These are phyloP conservation scores for Notoglanidium macrostoma DNA, from an alignment of 2,797 vertebrate genomes.

Conservation along the genomic window DNA sequence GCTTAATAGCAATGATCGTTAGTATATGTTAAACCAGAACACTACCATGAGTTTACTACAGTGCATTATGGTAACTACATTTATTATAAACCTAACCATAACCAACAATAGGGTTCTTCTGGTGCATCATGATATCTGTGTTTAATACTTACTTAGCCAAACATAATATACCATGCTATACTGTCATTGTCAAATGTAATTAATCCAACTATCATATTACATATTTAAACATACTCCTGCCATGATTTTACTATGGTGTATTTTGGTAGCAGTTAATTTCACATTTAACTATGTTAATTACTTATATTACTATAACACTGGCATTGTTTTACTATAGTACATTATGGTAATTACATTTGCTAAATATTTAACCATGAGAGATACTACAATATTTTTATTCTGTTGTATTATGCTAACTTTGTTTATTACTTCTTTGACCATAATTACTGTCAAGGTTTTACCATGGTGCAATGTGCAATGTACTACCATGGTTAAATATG, in stretches of 20 bases:
- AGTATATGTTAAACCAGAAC: not conserved
- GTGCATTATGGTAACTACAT: not conserved
- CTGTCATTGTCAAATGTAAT: not conserved
- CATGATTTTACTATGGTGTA: not conserved
- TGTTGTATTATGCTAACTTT: not conserved
- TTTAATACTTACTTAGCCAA: not conserved
- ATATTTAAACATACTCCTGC: not conserved
- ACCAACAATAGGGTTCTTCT: not conserved
- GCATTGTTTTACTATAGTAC: not conserved
- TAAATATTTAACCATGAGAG: not conserved
- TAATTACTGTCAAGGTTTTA: not conserved
- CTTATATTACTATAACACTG: not conserved
- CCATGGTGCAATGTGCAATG: not conserved
- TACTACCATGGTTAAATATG: not conserved
- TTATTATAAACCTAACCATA: not conserved
- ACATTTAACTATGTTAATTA: not conserved
- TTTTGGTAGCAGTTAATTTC: not conserved
- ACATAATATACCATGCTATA: not conserved
- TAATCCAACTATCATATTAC: not conserved
- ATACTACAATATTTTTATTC: not conserved
- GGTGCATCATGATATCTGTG: not conserved
- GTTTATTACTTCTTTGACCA: not conserved
- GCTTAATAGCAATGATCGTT: not conserved
- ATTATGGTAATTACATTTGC: not conserved
- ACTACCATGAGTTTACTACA: not conserved